Evolutionary conservation across 2,797 vertebrate species (phyloP), one percentile per base, ranked within the genome.

Genomic region (Dicrostonyx torquatus): DNA sequence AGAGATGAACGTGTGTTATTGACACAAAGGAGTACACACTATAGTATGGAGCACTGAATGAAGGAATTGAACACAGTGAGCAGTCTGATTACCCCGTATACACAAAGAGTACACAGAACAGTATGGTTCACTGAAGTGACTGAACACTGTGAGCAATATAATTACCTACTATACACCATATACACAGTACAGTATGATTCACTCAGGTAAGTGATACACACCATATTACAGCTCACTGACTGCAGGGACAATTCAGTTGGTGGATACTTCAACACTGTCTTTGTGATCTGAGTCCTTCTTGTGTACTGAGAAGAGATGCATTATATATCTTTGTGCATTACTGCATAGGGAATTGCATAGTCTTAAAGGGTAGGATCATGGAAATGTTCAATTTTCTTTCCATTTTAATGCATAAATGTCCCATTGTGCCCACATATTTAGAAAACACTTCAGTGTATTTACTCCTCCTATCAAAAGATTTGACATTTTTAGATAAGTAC

Each of bases 341-440:
- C 45, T 70, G 34, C 80, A 3, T 37, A 55, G n/a, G 0, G 0
- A 0, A 0, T 50, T 2, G 9, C 4, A 55, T 64, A 84, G 1
- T 92, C 68, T 11, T 34, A 87, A 92, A 93, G 7, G 0, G 22
- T 14, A 78, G 22, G 3, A 40, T 0, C 22, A 79, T 10, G 40
- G 3, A 68, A 77, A 7, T 80, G 70, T 24, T 80, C 66, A 8
- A 0, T 79, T 79, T 83, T 26, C 18, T 85, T 3, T 77, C 6
- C 6, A 8, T 76, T 93, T 93, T 77, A 20, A 34, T 73, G 20
- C 26, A 37, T 8, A 78, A 45, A 40, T 9, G 66, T 2, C 1
- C 0, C 48, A 77, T 43, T 62, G 0, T 6, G 64, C 11, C 2
- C 17, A 91, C 70, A 85, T 87, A 68, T 80, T 88, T 72, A 90